Evolutionary conservation across 2,797 vertebrate genomes (phyloP).

Genomic region (Florisuga fusca): DNA sequence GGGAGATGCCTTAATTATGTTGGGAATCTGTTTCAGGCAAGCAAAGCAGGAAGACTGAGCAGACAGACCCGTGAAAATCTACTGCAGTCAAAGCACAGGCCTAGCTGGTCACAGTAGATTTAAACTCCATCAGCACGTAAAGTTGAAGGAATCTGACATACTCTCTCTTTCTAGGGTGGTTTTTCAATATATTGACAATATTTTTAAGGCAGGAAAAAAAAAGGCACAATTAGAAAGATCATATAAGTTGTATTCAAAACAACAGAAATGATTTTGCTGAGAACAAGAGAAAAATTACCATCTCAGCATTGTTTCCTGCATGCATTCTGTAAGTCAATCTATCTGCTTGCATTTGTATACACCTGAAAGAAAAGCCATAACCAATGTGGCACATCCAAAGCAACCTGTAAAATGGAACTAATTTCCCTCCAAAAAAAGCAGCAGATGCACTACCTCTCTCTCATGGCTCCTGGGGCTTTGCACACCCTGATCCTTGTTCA

Average conservation of each 20-base stretch:
- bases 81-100: background rate
- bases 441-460: background rate
- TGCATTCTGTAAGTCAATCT: background rate
- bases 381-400: background rate
- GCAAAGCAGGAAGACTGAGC: background rate
- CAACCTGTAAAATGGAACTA: background rate
- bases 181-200: background rate
- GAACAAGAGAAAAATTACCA: background rate
- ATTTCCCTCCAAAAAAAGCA: background rate
- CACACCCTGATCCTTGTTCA: background rate
- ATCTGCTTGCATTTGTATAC: background rate
- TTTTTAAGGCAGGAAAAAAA: background rate
- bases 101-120: background rate
- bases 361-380: background rate
- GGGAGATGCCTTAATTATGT: background rate
- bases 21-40: background rate
- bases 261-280: background rate
- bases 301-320: background rate
- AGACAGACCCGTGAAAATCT: rapidly evolving
- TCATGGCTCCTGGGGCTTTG: background rate
- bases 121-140: background rate
- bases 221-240: background rate
- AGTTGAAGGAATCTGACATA: background rate
- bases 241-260: background rate
- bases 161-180: background rate